A percentile compares a stretch with the other conserved stretches of the same genome.
phyloP scores from a whole-genome alignment of 2,113 vertebrate species.

The Saccopteryx leptura region DNA sequence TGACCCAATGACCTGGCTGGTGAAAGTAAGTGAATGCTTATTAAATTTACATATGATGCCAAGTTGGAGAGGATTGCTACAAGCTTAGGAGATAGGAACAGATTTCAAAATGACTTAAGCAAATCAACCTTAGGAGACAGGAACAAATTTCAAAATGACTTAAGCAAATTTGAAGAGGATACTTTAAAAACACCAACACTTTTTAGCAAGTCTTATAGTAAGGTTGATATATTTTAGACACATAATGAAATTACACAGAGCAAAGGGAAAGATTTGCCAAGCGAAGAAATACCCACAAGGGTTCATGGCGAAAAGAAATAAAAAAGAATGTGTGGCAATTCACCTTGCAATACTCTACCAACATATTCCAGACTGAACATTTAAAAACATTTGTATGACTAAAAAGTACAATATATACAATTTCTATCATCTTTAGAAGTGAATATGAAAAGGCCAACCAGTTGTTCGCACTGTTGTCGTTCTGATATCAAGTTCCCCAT shows the following conservation, averaged over 20 bases:
- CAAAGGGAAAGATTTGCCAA: slow-evolving; percentile 21
- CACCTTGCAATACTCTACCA: background rate
- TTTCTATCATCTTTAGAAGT: background rate
- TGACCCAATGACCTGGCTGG: slow-evolving; percentile 75
- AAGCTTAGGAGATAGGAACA: slow-evolving; percentile 50
- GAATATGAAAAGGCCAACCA: background rate
- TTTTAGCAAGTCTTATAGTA: slow-evolving; percentile 38
- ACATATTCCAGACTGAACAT: background rate
- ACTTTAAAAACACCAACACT: slow-evolving; percentile 39
- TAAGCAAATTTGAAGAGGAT: slow-evolving; percentile 48
- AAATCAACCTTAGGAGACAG: background rate
- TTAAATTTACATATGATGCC: slow-evolving; percentile 74
- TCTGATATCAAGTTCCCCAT: background rate
- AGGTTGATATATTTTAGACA: slow-evolving; percentile 15
- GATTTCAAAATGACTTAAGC: slow-evolving; percentile 52
- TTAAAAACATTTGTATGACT: background rate
- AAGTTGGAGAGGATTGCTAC: background rate
- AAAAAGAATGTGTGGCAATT: background rate
- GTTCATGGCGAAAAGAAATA: background rate
- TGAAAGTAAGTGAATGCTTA: slow-evolving; percentile 65
- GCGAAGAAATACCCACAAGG: background rate
- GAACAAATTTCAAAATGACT: slow-evolving; percentile 52
- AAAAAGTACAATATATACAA: background rate
- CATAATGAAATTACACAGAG: background rate
- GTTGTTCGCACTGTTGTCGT: background rate